Conservation (phyloP, 2,797 vertebrate genomes). For the Argya squamiceps region DNA sequence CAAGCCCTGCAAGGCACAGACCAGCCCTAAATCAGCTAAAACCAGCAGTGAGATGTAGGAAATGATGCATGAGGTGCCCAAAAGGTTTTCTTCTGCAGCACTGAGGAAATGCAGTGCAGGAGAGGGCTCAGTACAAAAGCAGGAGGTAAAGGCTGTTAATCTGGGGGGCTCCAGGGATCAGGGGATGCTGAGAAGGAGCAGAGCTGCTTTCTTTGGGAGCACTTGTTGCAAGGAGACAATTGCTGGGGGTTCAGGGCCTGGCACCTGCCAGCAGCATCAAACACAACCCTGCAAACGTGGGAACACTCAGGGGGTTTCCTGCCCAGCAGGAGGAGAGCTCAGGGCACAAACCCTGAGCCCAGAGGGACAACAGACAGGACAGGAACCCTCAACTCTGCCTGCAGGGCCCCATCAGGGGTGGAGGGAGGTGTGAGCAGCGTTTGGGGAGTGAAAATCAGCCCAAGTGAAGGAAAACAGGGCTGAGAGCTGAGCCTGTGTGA, state of each 20-base stretch:
- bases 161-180: neutral
- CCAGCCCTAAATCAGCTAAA: neutral
- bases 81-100: accelerated
- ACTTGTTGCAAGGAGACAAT: neutral
- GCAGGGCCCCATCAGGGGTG: neutral
- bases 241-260: neutral
- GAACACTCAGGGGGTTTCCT: neutral
- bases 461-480: accelerated
- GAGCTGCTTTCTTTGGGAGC: neutral
- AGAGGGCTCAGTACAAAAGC: neutral
- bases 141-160: neutral
- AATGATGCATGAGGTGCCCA: neutral
- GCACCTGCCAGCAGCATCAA: neutral
- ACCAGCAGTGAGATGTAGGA: neutral
- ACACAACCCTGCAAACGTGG: neutral
- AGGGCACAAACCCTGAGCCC: neutral
- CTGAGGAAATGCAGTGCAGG: neutral
- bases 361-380: neutral
- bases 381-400: neutral
- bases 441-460: neutral
- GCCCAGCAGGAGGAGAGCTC: neutral
- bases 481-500: neutral
- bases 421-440: accelerated
- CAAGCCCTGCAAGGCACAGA: neutral
- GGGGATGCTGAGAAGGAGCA: neutral